Conservation (phyloP, 2,888 invertebrate species). For the Tetheella fluctuosa region DNA sequence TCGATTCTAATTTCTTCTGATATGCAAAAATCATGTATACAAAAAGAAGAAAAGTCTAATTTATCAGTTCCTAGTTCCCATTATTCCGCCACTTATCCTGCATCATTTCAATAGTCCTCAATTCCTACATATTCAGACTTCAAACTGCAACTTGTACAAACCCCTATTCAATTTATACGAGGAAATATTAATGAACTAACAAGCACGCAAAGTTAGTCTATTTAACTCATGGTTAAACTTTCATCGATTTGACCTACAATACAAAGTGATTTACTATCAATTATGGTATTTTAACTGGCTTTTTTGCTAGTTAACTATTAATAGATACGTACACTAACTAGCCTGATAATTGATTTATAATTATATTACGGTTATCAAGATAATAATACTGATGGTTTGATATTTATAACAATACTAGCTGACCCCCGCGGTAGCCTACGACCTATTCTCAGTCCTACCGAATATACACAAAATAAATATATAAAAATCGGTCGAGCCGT, state of each 20-base stretch:
- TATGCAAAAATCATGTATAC: no score
- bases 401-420: no score
- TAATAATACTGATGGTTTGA: neutral
- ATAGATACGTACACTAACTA: neutral
- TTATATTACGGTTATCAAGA: neutral
- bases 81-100: no score
- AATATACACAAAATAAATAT: no score
- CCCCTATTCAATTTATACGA: conserved; percentile 13
- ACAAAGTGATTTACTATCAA: neutral
- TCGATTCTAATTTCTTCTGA: no score
- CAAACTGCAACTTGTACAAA: neutral
- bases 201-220: conserved; percentile 32
- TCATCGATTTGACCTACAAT: conserved; percentile 28
- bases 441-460: no score
- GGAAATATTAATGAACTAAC: conserved; percentile 37
- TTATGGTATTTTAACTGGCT: neutral
- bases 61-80: no score
- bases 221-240: conserved; percentile 23
- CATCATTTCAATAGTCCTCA: no score
- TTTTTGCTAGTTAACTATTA: neutral
- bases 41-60: no score
- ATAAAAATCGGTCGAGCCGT: no score
- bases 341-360: neutral
- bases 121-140: neutral
- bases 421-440: no score